These are phyloP conservation scores for Oxycera nigricornis DNA, from an alignment of 2,888 invertebrate species.

Conservation along the genomic window DNA sequence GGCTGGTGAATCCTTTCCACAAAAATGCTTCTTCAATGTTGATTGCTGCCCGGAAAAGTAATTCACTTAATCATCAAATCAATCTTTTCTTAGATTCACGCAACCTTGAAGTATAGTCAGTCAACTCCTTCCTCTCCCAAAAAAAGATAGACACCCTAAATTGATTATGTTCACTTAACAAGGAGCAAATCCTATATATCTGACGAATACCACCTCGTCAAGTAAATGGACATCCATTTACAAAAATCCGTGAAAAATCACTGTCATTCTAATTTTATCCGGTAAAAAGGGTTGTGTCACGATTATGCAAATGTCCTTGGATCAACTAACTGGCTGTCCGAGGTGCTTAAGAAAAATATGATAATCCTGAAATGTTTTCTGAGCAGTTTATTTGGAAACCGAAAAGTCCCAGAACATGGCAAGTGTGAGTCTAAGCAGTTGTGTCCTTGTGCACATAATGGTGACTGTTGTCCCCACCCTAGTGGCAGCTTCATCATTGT, in stretches of 20 bases:
- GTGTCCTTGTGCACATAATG: background rate
- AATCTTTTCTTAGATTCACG: no score
- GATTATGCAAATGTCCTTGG: constrained; percentile 1
- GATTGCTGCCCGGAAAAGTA: no score
- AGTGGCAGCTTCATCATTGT: background rate
- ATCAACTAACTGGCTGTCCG: background rate
- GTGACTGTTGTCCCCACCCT: no score
- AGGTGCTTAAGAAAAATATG: background rate
- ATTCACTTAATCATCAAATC: no score
- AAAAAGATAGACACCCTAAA: no score
- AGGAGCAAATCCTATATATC: background rate
- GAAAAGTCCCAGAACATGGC: constrained; percentile 4
- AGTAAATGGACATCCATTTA: background rate
- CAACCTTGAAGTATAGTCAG: no score
- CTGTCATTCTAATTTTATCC: background rate
- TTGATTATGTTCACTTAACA: background rate
- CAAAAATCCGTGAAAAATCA: background rate
- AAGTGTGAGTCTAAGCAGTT: background rate
- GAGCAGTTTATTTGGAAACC: constrained; percentile 9
- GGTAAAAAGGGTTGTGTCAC: constrained; percentile 12
- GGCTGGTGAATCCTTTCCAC: no score
- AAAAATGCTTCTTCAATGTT: no score
- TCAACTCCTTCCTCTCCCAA: no score
- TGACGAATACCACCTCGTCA: background rate
- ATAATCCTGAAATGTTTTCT: constrained; percentile 13